These are phyloP conservation scores for Tupaia tana DNA, from an alignment of 2,113 vertebrate species.

Conservation along the genomic window DNA sequence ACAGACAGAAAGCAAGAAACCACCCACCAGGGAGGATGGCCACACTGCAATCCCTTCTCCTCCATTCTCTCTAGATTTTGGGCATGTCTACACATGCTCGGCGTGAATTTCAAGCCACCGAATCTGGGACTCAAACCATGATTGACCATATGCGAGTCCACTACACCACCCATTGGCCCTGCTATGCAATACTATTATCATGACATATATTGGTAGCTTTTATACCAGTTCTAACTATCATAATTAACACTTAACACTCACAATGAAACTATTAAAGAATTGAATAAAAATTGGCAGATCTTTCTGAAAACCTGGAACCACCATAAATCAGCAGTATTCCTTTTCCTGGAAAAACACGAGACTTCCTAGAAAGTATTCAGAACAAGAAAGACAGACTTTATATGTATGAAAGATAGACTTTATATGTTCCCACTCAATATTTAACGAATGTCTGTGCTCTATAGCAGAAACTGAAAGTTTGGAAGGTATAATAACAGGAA, in stretches of 20 bases:
- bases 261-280: constrained; percentile 20
- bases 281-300: background rate
- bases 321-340: background rate
- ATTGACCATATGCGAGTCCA: too few relatives aligned
- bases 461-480: too few relatives aligned
- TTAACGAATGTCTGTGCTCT: too few relatives aligned
- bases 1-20: too few relatives aligned
- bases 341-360: background rate
- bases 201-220: background rate
- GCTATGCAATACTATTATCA: background rate
- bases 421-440: too few relatives aligned
- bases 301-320: background rate
- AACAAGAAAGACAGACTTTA: background rate
- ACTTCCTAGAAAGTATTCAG: background rate
- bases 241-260: constrained; percentile 3
- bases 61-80: too few relatives aligned
- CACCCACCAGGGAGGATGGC: too few relatives aligned
- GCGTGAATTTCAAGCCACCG: too few relatives aligned
- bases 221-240: constrained; percentile 1
- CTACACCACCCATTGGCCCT: background rate
- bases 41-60: too few relatives aligned
- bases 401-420: background rate
- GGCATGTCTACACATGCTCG: too few relatives aligned
- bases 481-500: too few relatives aligned
- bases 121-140: too few relatives aligned